These are phyloP conservation scores for Pitta sordida DNA, from an alignment of 2,113 vertebrate species.

Conservation along the genomic window DNA sequence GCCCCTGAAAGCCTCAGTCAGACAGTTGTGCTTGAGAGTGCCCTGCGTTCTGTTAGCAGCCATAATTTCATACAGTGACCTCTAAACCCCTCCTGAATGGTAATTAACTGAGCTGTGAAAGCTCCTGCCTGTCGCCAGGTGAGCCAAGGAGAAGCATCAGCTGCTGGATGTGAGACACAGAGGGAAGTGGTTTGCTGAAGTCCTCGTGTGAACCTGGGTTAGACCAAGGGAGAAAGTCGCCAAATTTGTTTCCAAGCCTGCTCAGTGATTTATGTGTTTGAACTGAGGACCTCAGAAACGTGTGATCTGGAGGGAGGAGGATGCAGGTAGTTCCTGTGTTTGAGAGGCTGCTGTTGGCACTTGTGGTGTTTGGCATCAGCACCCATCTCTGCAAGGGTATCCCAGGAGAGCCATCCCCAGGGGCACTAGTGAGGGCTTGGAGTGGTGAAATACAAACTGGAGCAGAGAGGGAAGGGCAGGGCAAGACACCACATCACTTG, in stretches of 20 bases:
- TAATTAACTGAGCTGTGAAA: constrained; percentile 45
- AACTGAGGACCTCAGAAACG: not conserved
- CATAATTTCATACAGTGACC: not conserved
- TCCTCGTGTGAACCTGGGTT: not conserved
- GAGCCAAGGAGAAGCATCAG: not conserved
- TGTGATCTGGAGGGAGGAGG: not conserved
- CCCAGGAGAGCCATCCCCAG: not conserved
- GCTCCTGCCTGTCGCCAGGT: not conserved
- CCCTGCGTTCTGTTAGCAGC: not conserved
- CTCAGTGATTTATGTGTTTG: not conserved
- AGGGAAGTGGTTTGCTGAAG: not conserved
- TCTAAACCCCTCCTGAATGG: constrained; percentile 1
- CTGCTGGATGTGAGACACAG: not conserved
- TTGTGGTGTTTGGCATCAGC: not conserved
- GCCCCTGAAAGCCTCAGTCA: not conserved
- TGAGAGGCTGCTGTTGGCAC: not conserved
- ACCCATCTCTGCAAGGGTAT: not conserved
- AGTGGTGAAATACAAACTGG: not conserved
- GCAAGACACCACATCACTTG: fast-evolving
- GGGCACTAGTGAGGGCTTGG: fast-evolving
- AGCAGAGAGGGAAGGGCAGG: not conserved
- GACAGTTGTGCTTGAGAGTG: not conserved
- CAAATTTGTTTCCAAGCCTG: not conserved
- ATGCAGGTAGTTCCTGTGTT: not conserved
- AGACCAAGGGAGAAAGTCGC: not conserved